Evolutionary conservation across 2,797 vertebrate species (phyloP).

Genomic region (Gephyroberyx darwinii): DNA sequence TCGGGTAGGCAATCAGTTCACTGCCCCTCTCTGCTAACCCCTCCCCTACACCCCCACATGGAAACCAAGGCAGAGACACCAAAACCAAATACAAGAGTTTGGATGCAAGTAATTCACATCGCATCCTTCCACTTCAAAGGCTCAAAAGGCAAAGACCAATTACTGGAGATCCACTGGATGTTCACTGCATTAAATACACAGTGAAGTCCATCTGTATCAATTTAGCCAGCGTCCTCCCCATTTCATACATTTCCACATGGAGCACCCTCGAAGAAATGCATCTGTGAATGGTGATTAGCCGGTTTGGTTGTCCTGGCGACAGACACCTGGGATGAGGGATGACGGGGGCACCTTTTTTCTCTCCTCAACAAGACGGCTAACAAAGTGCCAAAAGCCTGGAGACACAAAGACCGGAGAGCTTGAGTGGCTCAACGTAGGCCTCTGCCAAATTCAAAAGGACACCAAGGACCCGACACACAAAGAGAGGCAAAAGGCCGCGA

Average conservation of each 20-base stretch:
- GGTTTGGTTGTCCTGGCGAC: constrained; percentile 67
- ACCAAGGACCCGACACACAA: background rate
- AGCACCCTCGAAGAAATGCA: constrained; percentile 40
- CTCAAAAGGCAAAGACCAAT: background rate
- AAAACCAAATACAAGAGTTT: constrained; percentile 14
- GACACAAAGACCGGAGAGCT: constrained; percentile 49
- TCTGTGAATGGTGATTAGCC: constrained; percentile 54
- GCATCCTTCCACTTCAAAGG: background rate
- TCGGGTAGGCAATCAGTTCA: constrained; percentile 51
- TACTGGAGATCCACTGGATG: background rate
- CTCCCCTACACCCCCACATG: constrained; percentile 26
- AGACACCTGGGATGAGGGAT: constrained; percentile 57
- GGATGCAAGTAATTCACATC: background rate
- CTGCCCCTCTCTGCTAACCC: constrained; percentile 32
- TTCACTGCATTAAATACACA: background rate
- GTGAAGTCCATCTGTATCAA: constrained; percentile 1
- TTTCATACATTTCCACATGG: constrained; percentile 26
- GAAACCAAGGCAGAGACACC: constrained; percentile 42
- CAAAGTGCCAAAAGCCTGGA: constrained; percentile 48
- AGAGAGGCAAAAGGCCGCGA: constrained; percentile 12
- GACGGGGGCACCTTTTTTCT: constrained; percentile 37
- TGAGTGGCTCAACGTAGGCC: constrained; percentile 26
- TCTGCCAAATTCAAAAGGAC: constrained; percentile 21
- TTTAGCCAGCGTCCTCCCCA: background rate
- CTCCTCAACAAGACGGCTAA: constrained; percentile 52